Evolutionary conservation across 2,888 invertebrate species (phyloP).

Genomic region (Hypsopygia costalis): DNA sequence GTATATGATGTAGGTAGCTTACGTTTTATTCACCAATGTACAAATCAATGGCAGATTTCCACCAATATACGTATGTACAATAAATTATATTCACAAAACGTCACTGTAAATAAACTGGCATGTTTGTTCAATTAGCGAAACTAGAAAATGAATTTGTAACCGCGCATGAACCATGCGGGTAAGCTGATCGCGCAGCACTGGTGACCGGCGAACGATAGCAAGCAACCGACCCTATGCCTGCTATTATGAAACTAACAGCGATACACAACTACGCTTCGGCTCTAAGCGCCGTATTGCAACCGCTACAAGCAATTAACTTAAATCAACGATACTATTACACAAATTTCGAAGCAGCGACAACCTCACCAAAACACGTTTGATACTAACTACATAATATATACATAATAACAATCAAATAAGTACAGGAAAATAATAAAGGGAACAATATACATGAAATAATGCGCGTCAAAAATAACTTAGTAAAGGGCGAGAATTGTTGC

Average conservation of each 20-base stretch:
- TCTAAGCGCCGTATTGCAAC: neutral
- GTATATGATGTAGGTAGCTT: slow-evolving; percentile 18
- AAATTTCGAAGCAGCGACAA: neutral
- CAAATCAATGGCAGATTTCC: slow-evolving; percentile 44
- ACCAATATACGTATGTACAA: slow-evolving; percentile 37
- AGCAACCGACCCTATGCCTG: slow-evolving; percentile 63
- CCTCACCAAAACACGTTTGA: no score
- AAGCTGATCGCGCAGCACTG: slow-evolving; percentile 70
- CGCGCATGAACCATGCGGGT: slow-evolving; percentile 61
- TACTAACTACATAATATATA: no score
- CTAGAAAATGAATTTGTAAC: slow-evolving; percentile 32
- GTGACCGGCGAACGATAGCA: slow-evolving; percentile 74
- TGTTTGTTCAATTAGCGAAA: slow-evolving; percentile 51
- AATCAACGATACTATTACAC: neutral
- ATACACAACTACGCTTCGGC: slow-evolving; percentile 24
- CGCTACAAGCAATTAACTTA: neutral
- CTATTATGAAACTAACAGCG: slow-evolving; percentile 54
- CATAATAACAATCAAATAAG: neutral
- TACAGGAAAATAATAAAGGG: neutral
- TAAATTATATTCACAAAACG: slow-evolving; percentile 59
- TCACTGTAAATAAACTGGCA: slow-evolving; percentile 63
- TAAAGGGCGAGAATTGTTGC: slow-evolving; percentile 41
- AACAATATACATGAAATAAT: neutral
- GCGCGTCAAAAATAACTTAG: slow-evolving; percentile 26
- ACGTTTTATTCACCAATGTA: slow-evolving; percentile 52